Percentiles rank a stretch among this genome's conserved stretches.
phyloP scores from a whole-genome alignment of 2,888 invertebrate species.

The Ichneumoninae sp. region DNA sequence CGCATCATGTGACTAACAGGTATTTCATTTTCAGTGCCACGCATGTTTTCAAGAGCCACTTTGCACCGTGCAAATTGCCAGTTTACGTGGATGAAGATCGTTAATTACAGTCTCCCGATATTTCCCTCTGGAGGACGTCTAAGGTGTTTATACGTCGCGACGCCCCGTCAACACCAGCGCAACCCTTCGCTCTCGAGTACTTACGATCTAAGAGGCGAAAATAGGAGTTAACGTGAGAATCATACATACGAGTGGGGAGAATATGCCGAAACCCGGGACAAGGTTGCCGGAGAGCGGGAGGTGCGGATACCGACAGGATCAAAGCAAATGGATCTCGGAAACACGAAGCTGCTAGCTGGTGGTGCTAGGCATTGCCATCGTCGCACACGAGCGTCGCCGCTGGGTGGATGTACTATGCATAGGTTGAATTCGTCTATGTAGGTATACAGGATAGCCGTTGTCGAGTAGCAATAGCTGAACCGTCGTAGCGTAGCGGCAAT shows the following conservation, averaged over 20 bases:
- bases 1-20: too few species aligned
- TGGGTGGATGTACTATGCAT: neutral
- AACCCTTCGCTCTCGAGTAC: neutral
- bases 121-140: neutral
- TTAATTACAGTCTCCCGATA: constrained; percentile 8
- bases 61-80: neutral
- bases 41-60: neutral
- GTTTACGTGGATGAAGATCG: neutral
- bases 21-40: neutral
- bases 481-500: constrained; percentile 1
- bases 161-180: constrained; percentile 8
- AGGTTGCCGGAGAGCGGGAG: constrained; percentile 2
- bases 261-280: neutral
- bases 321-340: constrained; percentile 51
- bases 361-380: neutral
- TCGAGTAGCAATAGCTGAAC: constrained; percentile 23
- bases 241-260: neutral
- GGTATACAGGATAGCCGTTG: constrained; percentile 8
- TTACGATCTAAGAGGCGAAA: neutral
- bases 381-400: neutral
- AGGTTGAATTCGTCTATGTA: neutral
- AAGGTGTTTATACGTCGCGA: neutral
- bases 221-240: constrained; percentile 22
- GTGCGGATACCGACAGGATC: constrained; percentile 30
- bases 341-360: constrained; percentile 17